phyloP scores from a whole-genome alignment of 2,113 vertebrate species.

The Turdus rufiventris region DNA sequence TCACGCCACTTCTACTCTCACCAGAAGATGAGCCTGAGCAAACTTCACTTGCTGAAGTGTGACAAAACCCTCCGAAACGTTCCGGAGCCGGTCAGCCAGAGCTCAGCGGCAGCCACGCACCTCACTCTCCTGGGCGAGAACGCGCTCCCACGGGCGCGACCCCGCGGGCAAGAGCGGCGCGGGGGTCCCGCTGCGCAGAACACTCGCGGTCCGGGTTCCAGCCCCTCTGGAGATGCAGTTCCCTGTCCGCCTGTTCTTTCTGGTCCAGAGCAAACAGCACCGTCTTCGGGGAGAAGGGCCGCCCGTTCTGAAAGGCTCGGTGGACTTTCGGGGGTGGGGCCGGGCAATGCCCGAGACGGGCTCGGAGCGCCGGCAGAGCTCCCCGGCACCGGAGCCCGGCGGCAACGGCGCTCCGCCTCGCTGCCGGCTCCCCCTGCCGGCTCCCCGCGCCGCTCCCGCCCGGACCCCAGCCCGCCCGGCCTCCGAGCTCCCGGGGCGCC shows the following conservation, averaged over 20 bases:
- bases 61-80: neutral
- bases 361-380: neutral
- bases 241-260: neutral
- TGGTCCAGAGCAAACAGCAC: neutral
- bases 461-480: neutral
- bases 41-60: conserved; percentile 13
- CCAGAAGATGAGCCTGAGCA: neutral
- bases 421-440: conserved; percentile 67
- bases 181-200: neutral
- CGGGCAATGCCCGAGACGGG: neutral
- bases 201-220: neutral
- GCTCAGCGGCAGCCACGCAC: neutral
- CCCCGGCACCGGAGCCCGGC: neutral
- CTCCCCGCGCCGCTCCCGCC: neutral
- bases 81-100: neutral
- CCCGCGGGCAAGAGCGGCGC: neutral
- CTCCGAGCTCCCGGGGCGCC: neutral
- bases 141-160: neutral
- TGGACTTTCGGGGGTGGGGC: neutral
- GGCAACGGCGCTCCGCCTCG: neutral
- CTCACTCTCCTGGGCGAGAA: neutral
- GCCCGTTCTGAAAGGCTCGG: neutral
- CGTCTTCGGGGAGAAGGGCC: neutral
- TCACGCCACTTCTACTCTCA: neutral
- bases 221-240: neutral